These are phyloP conservation scores for Biston stratarius DNA, from an alignment of 2,888 invertebrate species.

Conservation along the genomic window DNA sequence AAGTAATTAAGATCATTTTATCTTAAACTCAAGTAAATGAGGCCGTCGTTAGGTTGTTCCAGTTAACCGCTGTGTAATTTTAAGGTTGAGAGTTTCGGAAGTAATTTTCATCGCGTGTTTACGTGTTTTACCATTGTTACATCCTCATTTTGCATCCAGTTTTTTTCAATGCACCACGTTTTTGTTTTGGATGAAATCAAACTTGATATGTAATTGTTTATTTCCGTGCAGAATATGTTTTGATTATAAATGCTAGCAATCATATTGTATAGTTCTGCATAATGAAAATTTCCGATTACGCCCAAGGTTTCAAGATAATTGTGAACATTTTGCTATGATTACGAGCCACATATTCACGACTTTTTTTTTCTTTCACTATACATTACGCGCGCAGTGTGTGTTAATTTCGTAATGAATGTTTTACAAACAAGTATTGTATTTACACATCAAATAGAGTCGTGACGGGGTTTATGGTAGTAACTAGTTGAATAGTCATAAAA, in stretches of 20 bases:
- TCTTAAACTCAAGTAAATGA: constrained; percentile 60
- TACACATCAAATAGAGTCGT: constrained; percentile 39
- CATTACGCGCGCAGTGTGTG: constrained; percentile 39
- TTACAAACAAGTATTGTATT: constrained; percentile 46
- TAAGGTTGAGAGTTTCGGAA: constrained; percentile 14
- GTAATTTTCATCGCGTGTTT: constrained; percentile 22
- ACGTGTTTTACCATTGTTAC: constrained; percentile 17
- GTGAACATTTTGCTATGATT: constrained; percentile 51
- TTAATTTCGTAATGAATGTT: constrained; percentile 38
- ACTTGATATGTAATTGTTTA: constrained; percentile 16
- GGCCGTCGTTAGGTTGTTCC: constrained; percentile 31
- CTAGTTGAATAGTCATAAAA: constrained; percentile 25
- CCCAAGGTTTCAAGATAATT: constrained; percentile 50
- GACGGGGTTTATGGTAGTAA: constrained; percentile 33
- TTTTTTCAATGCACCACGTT: constrained; percentile 10
- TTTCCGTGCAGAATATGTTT: constrained; percentile 29
- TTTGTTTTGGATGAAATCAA: constrained; percentile 10
- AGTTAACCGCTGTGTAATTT: not conserved
- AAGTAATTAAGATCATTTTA: constrained; percentile 66
- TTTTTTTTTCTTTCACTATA: constrained; percentile 40
- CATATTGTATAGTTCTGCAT: constrained; percentile 9
- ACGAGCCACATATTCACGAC: constrained; percentile 45
- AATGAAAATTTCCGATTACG: constrained; percentile 46
- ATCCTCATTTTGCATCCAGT: constrained; percentile 7
- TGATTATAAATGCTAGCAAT: constrained; percentile 17